phyloP scores from a whole-genome alignment of 2,888 invertebrate genomes.

The Lepeophtheirus nordmannii region DNA sequence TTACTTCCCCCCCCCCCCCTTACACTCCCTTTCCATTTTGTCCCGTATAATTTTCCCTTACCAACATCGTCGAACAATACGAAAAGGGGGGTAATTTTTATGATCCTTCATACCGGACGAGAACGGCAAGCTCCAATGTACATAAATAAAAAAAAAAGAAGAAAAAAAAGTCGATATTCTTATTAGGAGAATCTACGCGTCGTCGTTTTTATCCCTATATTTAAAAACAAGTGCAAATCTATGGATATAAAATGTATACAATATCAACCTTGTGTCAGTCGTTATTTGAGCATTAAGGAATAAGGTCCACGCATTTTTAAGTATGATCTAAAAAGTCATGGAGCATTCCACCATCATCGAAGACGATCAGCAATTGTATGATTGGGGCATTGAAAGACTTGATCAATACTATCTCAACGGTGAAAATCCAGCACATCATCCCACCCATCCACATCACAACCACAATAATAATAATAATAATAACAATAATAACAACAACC shows the following conservation, averaged over 20 bases:
- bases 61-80: conserved; percentile 4
- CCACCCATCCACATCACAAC: background rate
- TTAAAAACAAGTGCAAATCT: conserved; percentile 8
- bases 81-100: conserved; percentile 6
- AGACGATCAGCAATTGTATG: conserved; percentile 24
- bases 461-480: background rate
- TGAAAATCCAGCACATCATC: background rate
- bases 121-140: background rate
- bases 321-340: background rate
- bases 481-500: no score
- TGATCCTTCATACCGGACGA: conserved; percentile 2
- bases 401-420: conserved; percentile 18
- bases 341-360: conserved; percentile 12
- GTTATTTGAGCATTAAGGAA: no score
- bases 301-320: no score
- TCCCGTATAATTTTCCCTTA: background rate
- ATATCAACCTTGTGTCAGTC: no score
- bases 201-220: background rate
- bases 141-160: no score
- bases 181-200: background rate
- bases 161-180: conserved; percentile 2
- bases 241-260: background rate
- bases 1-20: background rate
- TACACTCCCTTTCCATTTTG: background rate
- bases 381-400: conserved; percentile 24